Percentiles rank a stretch among this genome's conserved stretches.
phyloP scores from a whole-genome alignment of 2,888 invertebrate genomes.

The Hyposoter dolosus region DNA sequence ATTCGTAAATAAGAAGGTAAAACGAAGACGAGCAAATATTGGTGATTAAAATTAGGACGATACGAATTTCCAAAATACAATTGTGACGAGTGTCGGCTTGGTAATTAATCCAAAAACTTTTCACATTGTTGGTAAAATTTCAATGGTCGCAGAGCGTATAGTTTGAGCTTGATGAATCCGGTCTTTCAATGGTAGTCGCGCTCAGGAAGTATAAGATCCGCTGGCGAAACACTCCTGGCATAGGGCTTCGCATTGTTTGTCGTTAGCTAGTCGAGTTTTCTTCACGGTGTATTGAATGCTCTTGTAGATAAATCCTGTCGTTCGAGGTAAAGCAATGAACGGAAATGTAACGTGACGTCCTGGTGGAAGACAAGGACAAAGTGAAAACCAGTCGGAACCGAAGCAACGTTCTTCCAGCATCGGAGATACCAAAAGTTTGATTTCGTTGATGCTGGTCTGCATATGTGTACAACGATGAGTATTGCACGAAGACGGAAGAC shows the following conservation, averaged over 20 bases:
- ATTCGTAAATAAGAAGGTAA: neutral
- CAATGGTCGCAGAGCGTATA: neutral
- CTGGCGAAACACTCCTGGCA: neutral
- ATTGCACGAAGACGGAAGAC: neutral
- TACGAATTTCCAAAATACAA: neutral
- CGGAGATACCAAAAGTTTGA: conserved; percentile 64
- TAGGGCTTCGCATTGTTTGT: conserved; percentile 13
- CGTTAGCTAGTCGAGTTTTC: conserved; percentile 17
- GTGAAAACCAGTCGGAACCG: conserved; percentile 13
- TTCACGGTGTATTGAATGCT: neutral
- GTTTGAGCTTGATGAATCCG: neutral
- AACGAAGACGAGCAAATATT: neutral
- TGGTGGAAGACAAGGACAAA: conserved; percentile 13
- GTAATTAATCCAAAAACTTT: neutral
- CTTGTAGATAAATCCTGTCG: neutral
- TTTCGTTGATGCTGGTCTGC: conserved; percentile 40
- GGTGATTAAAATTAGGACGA: neutral
- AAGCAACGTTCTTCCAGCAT: conserved; percentile 51
- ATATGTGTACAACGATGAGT: neutral
- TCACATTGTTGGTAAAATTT: neutral
- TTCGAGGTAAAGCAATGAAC: conserved; percentile 29
- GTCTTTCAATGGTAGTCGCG: neutral
- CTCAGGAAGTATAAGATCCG: neutral
- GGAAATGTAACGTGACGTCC: conserved; percentile 42
- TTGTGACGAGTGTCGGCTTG: neutral